These are phyloP conservation scores for Crematogaster levior DNA, from an alignment of 2,888 invertebrate genomes.

Conservation along the genomic window DNA sequence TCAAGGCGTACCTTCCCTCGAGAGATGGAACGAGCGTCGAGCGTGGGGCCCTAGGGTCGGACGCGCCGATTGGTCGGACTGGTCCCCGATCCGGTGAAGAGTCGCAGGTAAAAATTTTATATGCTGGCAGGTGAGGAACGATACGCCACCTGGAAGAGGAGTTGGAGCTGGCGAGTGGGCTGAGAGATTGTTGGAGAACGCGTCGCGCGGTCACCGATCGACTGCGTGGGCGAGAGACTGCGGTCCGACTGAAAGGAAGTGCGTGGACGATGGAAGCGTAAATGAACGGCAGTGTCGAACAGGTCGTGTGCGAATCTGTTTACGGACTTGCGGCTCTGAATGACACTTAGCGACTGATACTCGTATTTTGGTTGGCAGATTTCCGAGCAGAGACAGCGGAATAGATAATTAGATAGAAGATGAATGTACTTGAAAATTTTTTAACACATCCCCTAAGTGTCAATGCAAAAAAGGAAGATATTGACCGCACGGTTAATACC, in stretches of 20 bases:
- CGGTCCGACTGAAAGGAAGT: slow-evolving; percentile 26
- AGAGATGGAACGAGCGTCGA: slow-evolving; percentile 42
- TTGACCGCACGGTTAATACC: not conserved
- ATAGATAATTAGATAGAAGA: not conserved
- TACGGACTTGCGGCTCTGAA: not conserved
- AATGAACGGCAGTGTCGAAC: not conserved
- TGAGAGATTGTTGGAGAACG: slow-evolving; percentile 35
- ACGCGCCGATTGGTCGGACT: slow-evolving; percentile 63
- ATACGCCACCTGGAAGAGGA: slow-evolving; percentile 71
- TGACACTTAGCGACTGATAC: not conserved
- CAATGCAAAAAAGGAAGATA: not conserved
- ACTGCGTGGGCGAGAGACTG: slow-evolving; percentile 36
- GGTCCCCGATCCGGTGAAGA: slow-evolving; percentile 51
- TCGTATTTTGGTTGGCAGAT: not conserved
- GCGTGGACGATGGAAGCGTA: slow-evolving; percentile 6
- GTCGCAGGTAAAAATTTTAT: slow-evolving; percentile 66
- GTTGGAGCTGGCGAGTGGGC: slow-evolving; percentile 11
- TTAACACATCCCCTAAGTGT: no score
- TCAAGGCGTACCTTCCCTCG: slow-evolving; percentile 31
- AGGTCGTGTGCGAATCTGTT: slow-evolving; percentile 7
- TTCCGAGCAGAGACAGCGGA: not conserved
- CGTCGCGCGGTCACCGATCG: slow-evolving; percentile 24
- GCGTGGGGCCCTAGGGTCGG: slow-evolving; percentile 70
- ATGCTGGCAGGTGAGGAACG: slow-evolving; percentile 74
- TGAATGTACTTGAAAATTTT: not conserved